Percentiles rank a stretch among this genome's conserved stretches.
Conservation (phyloP, 2,888 invertebrate species). For the Standfussiana lucernea region DNA sequence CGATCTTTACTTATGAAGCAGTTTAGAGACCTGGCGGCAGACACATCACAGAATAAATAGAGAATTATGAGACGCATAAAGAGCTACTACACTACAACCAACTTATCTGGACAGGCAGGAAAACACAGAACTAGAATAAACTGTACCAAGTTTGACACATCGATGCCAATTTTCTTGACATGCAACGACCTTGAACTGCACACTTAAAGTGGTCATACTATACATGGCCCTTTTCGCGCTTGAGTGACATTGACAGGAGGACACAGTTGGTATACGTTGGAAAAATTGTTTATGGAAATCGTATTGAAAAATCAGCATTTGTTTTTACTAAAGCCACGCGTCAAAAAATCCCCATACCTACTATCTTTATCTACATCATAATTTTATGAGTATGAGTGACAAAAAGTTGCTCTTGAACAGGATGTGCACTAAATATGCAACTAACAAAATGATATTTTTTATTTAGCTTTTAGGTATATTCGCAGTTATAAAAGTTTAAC, state of each 20-base stretch:
- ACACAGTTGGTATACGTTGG: not conserved
- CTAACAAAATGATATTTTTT: not conserved
- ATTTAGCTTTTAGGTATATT: not conserved
- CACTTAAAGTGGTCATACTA: not conserved
- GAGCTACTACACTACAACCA: not conserved
- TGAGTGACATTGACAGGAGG: not conserved
- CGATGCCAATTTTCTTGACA: not conserved
- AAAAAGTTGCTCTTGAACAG: not conserved
- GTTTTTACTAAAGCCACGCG: not conserved
- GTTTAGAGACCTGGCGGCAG: not conserved
- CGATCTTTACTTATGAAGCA: not conserved
- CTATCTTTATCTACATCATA: not conserved
- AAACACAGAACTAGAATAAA: not conserved
- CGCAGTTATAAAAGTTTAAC: slow-evolving; percentile 4
- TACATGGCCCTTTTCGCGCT: not conserved
- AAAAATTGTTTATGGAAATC: not conserved
- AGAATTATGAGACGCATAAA: not conserved
- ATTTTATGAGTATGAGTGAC: not conserved
- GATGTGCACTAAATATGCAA: not conserved
- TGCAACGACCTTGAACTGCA: not conserved
- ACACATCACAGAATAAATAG: not conserved
- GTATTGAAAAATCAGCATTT: not conserved
- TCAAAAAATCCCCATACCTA: not conserved
- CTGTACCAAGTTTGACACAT: not conserved
- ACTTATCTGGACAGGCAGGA: not conserved